Evolutionary conservation across 2,888 invertebrate genomes (phyloP).

Genomic region (Drosophila koepferae): DNA sequence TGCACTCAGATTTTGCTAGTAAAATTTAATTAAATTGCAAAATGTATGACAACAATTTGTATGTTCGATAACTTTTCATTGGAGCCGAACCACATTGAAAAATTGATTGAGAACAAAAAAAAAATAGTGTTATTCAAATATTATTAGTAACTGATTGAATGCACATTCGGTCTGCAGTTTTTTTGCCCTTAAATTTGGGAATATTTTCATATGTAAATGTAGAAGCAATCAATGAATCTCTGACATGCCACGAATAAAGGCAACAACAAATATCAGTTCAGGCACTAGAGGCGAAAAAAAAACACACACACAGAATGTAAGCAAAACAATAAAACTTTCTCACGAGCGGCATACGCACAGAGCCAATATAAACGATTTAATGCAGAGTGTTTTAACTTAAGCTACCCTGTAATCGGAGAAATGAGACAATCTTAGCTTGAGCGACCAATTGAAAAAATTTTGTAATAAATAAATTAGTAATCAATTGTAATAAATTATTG

Average conservation of each 20-base stretch:
- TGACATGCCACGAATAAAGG: conserved; percentile 10
- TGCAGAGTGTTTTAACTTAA: neutral
- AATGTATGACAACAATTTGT: conserved; percentile 8
- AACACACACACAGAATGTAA: conserved; percentile 9
- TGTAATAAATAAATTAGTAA: no score
- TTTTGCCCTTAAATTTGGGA: conserved; percentile 18
- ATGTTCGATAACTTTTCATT: conserved; percentile 10
- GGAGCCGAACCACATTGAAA: conserved; percentile 5
- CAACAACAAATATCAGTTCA: conserved; percentile 18
- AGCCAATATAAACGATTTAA: neutral
- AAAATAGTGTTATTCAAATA: conserved; percentile 45
- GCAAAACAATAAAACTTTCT: conserved; percentile 32
- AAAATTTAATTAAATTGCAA: conserved; percentile 17
- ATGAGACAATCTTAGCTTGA: no score
- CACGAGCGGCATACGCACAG: conserved; percentile 8
- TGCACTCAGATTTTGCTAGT: neutral
- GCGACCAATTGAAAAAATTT: no score
- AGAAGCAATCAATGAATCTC: conserved; percentile 42
- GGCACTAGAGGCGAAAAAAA: neutral
- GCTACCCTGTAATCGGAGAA: neutral
- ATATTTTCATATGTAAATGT: conserved; percentile 26
- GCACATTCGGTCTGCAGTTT: conserved; percentile 27
- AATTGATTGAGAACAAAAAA: conserved; percentile 31
- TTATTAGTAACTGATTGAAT: conserved; percentile 58
- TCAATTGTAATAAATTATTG: no score